Percentiles rank a stretch among this genome's conserved stretches.
Conservation (phyloP, 2,888 invertebrate genomes). For the Drosophila austrosaltans region DNA sequence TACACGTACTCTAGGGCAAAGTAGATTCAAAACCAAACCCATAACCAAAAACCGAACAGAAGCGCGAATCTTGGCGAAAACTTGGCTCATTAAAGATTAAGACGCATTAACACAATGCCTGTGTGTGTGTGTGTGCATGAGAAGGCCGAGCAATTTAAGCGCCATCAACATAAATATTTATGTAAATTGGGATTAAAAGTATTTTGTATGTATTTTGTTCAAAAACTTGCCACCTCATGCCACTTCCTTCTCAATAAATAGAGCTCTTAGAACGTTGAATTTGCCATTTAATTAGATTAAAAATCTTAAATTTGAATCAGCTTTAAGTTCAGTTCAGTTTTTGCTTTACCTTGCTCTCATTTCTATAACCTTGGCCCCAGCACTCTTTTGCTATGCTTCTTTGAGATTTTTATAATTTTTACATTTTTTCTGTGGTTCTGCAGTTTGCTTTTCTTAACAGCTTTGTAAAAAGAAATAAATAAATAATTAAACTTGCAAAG, state of each 20-base stretch:
- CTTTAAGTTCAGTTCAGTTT: constrained; percentile 32
- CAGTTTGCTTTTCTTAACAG: constrained; percentile 47
- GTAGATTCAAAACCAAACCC: constrained; percentile 21
- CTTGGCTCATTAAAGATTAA: constrained; percentile 78
- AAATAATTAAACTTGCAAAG: neutral
- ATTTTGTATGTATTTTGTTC: constrained; percentile 62
- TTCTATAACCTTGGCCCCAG: constrained; percentile 28
- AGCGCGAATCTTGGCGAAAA: constrained; percentile 56
- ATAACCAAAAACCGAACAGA: constrained; percentile 34
- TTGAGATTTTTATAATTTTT: constrained; percentile 44
- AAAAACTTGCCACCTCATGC: constrained; percentile 14
- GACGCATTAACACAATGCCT: constrained; percentile 70
- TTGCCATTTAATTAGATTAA: constrained; percentile 64
- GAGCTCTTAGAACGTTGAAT: constrained; percentile 39
- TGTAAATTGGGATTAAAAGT: constrained; percentile 75
- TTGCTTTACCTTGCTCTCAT: neutral
- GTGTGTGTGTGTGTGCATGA: constrained; percentile 29
- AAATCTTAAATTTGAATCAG: constrained; percentile 35
- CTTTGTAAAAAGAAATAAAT: constrained; percentile 18
- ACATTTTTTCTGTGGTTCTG: constrained; percentile 18
- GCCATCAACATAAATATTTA: constrained; percentile 77
- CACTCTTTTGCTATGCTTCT: constrained; percentile 38
- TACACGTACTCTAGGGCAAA: constrained; percentile 47
- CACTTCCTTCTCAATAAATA: constrained; percentile 13
- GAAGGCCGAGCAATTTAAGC: constrained; percentile 51